phyloP scores from a whole-genome alignment of 2,113 vertebrate genomes.

The Onychostruthus taczanowskii region DNA sequence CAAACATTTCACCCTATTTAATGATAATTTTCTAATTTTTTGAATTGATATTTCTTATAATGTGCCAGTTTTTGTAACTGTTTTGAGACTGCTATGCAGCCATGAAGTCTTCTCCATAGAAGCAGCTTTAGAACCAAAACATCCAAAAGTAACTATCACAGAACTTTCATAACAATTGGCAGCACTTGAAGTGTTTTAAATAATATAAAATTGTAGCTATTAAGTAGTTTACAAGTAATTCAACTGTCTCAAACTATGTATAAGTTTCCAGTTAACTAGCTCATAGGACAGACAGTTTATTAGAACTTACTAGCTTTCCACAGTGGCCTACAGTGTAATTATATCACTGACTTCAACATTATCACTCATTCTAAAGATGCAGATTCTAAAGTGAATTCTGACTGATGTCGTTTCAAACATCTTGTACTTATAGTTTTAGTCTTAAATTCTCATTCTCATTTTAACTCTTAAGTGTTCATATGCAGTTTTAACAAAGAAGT shows the following conservation, averaged over 20 bases:
- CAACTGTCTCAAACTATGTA: background rate
- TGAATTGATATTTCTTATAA: background rate
- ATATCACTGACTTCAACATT: background rate
- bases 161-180: background rate
- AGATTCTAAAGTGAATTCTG: background rate
- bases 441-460: background rate
- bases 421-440: background rate
- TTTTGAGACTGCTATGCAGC: background rate
- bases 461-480: background rate
- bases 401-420: background rate
- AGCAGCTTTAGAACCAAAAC: background rate
- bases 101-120: background rate
- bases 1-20: background rate
- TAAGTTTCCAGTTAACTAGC: background rate
- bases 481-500: background rate
- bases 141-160: background rate
- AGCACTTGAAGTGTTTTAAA: background rate
- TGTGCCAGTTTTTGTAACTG: rapidly evolving
- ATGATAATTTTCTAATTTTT: background rate
- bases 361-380: background rate
- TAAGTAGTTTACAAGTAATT: background rate
- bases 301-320: background rate
- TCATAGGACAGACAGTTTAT: background rate
- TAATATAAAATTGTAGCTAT: background rate
- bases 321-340: background rate